Evolutionary conservation across 2,113 vertebrate genomes (phyloP).

Genomic region (Chaenogobius annularis): DNA sequence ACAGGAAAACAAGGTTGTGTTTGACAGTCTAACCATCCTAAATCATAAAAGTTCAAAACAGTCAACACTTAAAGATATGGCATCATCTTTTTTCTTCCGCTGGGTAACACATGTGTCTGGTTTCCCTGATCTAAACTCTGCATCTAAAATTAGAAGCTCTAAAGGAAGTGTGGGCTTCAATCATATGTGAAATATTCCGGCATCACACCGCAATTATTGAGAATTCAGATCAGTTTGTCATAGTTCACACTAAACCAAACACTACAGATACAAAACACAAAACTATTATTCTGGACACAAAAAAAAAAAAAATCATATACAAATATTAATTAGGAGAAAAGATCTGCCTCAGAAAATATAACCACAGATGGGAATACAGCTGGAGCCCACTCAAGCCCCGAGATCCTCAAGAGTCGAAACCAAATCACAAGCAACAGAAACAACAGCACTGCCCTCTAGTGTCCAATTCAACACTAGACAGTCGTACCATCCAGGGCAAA

Average conservation of each 20-base stretch:
- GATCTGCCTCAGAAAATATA: neutral
- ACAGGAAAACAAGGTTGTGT: no score
- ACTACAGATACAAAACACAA: neutral
- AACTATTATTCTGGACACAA: neutral
- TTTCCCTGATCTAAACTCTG: conserved; percentile 49
- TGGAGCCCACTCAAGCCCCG: neutral
- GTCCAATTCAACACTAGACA: neutral
- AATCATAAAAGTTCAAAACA: neutral
- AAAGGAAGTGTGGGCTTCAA: conserved; percentile 62
- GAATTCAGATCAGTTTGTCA: neutral
- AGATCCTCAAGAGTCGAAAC: neutral
- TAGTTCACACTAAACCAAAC: neutral
- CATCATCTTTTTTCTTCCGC: conserved; percentile 10
- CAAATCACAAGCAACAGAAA: neutral
- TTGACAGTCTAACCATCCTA: no score
- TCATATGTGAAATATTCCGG: conserved; percentile 41
- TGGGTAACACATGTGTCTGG: neutral
- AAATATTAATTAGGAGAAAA: neutral
- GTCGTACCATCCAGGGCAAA: neutral
- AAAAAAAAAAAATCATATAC: no score
- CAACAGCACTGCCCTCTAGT: conserved; percentile 28
- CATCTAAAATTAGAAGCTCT: conserved; percentile 64
- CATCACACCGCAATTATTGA: neutral
- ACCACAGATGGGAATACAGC: no score
- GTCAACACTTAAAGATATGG: neutral